phyloP scores from a whole-genome alignment of 2,797 vertebrate genomes.

The Ispidina picta region DNA sequence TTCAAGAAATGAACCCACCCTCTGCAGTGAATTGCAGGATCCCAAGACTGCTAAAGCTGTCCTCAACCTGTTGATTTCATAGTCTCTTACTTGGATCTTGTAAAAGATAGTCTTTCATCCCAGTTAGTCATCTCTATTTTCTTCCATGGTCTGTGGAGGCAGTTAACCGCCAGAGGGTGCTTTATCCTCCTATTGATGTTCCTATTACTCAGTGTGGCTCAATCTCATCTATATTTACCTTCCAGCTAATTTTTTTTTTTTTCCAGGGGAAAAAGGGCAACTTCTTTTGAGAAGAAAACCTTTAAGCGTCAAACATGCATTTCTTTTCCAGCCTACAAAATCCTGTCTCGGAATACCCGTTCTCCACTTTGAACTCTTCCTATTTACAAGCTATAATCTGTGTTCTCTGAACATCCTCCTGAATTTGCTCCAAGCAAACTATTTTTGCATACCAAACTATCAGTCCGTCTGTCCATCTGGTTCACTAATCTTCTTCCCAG shows the following conservation, averaged over 20 bases:
- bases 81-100: not conserved
- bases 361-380: conserved; percentile 4
- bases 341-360: not conserved
- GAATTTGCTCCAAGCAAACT: not conserved
- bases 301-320: not conserved
- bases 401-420: not conserved
- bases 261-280: not conserved
- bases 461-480: conserved; percentile 51
- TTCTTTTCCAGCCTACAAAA: conserved; percentile 7
- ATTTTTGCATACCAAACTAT: conserved; percentile 17
- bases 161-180: not conserved
- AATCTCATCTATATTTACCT: not conserved
- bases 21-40: not conserved
- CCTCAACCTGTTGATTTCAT: not conserved
- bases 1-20: not conserved
- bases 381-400: not conserved
- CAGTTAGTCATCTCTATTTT: not conserved
- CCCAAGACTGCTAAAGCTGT: not conserved
- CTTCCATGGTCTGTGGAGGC: not conserved
- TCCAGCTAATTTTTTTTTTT: not conserved
- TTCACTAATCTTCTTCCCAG: conserved; percentile 5
- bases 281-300: not conserved
- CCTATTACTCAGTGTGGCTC: not conserved
- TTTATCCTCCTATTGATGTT: not conserved
- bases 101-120: not conserved